Percentiles rank a stretch among this genome's conserved stretches.
These are phyloP conservation scores for Orthonevra nobilis DNA, from an alignment of 2,888 invertebrate species.

Conservation along the genomic window DNA sequence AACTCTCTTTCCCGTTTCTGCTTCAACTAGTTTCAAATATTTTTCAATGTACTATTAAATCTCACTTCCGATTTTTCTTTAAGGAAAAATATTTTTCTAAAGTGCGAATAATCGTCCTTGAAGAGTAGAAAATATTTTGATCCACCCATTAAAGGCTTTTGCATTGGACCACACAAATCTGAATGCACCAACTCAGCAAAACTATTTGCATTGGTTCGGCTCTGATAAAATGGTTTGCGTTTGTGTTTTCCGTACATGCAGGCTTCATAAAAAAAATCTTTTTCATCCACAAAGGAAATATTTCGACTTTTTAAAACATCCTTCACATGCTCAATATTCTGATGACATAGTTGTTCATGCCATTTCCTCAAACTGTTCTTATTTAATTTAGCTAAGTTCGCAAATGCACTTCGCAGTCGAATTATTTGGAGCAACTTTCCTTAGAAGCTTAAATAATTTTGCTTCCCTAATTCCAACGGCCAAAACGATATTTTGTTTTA, in stretches of 20 bases:
- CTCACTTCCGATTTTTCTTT: conserved; percentile 13
- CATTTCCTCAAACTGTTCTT: conserved; percentile 8
- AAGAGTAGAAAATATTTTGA: conserved; percentile 19
- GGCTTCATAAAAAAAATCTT: background rate
- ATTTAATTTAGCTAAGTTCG: conserved; percentile 14
- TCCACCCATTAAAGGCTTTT: background rate
- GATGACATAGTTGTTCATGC: conserved; percentile 18
- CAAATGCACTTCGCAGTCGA: background rate
- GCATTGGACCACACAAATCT: conserved; percentile 16
- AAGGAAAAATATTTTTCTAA: conserved; percentile 8
- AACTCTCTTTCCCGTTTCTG: background rate
- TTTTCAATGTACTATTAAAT: background rate
- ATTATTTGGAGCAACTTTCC: background rate
- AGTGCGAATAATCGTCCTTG: conserved; percentile 56
- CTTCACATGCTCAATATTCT: conserved; percentile 3
- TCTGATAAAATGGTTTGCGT: background rate
- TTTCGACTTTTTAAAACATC: background rate
- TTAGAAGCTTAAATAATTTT: conserved; percentile 7
- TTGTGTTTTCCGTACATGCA: conserved; percentile 4
- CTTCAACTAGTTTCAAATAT: background rate
- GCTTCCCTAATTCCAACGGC: conserved; percentile 7
- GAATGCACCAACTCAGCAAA: background rate
- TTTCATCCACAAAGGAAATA: background rate
- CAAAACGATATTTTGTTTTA: conserved; percentile 3
- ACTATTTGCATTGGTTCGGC: background rate